These are phyloP conservation scores for human (Homo sapiens) DNA, from an alignment of 2,113 vertebrate species.

Conservation along the genomic window GRCh38 chr18:5616001-5616500, in stretches of 20 bases:
- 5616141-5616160: neutral
- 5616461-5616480: neutral
- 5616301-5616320: neutral
- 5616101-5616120: neutral
- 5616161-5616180: neutral
- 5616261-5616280: neutral
- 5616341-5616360: neutral
- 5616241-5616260: neutral
- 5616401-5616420: neutral
- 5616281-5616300: neutral
- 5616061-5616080: neutral
- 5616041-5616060: neutral
- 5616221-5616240: accelerated
- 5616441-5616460: neutral
- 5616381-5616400: neutral
- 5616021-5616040: neutral
- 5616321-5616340: neutral
- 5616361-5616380: neutral
- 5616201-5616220: neutral
- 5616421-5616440: neutral
- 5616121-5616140: neutral
- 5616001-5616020: neutral
- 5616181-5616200: neutral
- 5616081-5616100: neutral
- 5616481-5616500: too few species aligned